These are phyloP conservation scores for Candoia aspera DNA, from an alignment of 2,113 vertebrate species.

Conservation along the genomic window DNA sequence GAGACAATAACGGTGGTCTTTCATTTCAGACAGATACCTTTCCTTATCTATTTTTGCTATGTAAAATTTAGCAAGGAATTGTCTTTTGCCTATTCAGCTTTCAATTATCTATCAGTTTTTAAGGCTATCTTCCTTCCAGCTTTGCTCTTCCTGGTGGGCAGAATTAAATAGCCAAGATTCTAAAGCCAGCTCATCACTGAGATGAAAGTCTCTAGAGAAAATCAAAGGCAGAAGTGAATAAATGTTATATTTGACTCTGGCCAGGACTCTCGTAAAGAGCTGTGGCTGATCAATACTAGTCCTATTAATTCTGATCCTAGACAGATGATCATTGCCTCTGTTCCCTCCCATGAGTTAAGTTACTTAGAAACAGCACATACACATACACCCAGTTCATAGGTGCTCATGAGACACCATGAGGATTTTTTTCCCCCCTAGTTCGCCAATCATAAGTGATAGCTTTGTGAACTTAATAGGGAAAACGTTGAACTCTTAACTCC, in stretches of 20 bases:
- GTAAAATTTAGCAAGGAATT: slow-evolving; percentile 12
- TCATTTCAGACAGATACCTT: background rate
- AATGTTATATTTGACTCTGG: slow-evolving; percentile 68
- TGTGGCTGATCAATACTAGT: slow-evolving; percentile 67
- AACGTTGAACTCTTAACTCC: slow-evolving; percentile 50
- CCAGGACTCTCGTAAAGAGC: slow-evolving; percentile 58
- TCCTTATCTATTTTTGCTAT: background rate
- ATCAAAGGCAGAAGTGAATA: slow-evolving; percentile 66
- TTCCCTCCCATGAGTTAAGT: slow-evolving; percentile 68
- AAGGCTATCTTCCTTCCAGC: background rate
- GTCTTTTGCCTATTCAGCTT: background rate
- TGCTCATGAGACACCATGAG: slow-evolving; percentile 51
- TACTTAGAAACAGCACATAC: slow-evolving; percentile 64
- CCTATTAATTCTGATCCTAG: slow-evolving; percentile 73
- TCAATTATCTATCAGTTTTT: slow-evolving; percentile 26
- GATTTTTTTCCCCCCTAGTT: slow-evolving; percentile 62
- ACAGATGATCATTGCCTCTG: slow-evolving; percentile 62
- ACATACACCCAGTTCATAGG: slow-evolving; percentile 29
- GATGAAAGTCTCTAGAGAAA: slow-evolving; percentile 61
- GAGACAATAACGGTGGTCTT: background rate
- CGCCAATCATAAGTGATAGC: slow-evolving; percentile 48
- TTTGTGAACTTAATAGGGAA: slow-evolving; percentile 43
- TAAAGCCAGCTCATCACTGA: slow-evolving; percentile 50
- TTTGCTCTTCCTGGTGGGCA: slow-evolving; percentile 35
- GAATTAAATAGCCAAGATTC: slow-evolving; percentile 56